These are phyloP conservation scores for Petrocephalus microphthalmus DNA, from an alignment of 2,113 vertebrate species.

Conservation along the genomic window DNA sequence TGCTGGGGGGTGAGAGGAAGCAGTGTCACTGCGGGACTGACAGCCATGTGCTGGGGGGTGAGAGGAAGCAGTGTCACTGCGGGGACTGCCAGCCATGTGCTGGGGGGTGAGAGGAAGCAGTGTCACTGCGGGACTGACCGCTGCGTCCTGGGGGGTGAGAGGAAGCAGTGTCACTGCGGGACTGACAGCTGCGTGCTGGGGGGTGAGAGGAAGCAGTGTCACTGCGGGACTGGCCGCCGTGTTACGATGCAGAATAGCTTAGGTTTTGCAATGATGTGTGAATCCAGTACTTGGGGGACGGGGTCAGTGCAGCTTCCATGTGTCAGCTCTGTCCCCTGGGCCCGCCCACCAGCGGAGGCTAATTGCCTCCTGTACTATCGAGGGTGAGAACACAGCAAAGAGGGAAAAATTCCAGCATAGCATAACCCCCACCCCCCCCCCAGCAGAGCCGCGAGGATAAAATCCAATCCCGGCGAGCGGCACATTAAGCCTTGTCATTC, in stretches of 20 bases:
- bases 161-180: no score
- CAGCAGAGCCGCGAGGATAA: conserved; percentile 64
- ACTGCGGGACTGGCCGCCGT: conserved; percentile 19
- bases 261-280: not conserved
- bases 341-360: not conserved
- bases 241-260: not conserved
- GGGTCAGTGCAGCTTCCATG: not conserved
- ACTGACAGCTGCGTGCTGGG: no score
- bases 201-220: no score
- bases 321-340: not conserved
- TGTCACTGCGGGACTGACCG: no score
- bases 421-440: conserved; percentile 48
- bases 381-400: not conserved
- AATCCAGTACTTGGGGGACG: not conserved
- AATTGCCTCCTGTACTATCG: not conserved
- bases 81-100: no score
- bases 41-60: no score
- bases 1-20: no score
- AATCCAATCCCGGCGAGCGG: conserved; percentile 67
- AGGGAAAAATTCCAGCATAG: not conserved
- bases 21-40: no score
- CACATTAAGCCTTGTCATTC: conserved; percentile 67
- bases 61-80: no score
- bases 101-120: no score
- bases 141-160: no score